A percentile compares a stretch with the other conserved stretches of the same genome.
phyloP scores from a whole-genome alignment of 2,888 invertebrate genomes.

The Octonoba sinensis region DNA sequence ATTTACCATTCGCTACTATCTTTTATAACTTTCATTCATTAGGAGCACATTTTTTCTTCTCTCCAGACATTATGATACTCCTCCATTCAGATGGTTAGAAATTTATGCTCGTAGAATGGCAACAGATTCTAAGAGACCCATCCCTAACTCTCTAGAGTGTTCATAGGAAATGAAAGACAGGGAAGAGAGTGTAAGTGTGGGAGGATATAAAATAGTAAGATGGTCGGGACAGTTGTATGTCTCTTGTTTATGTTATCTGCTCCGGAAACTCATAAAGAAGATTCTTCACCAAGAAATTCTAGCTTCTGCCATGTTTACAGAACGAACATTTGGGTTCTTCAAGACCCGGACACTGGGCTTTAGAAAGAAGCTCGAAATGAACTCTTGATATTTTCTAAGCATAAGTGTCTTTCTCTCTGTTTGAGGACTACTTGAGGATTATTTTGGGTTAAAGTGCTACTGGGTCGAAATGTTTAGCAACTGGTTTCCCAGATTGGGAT shows the following conservation, averaged over 20 bases:
- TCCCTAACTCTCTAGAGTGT: conserved; percentile 45
- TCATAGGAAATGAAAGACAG: conserved; percentile 56
- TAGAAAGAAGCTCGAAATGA: conserved; percentile 22
- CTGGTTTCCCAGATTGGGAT: conserved; percentile 1
- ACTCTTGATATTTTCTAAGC: conserved; percentile 33
- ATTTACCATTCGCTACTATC: too few relatives aligned
- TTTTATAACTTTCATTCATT: too few relatives aligned
- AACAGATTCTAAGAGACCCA: conserved; percentile 35
- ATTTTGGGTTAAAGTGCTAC: conserved; percentile 49
- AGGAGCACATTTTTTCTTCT: too few relatives aligned
- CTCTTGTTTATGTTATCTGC: conserved; percentile 57
- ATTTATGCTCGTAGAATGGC: conserved; percentile 49
- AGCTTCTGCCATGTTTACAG: conserved; percentile 54
- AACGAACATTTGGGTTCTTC: conserved; percentile 19
- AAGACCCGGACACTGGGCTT: background rate
- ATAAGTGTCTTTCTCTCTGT: conserved; percentile 30
- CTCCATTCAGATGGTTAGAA: background rate
- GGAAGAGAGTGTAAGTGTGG: conserved; percentile 38
- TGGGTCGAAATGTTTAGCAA: conserved; percentile 16
- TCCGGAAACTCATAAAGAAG: conserved; percentile 62
- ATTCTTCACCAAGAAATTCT: conserved; percentile 25
- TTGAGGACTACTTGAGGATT: conserved; percentile 44
- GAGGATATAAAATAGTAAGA: conserved; percentile 56
- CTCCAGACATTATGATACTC: too few relatives aligned
- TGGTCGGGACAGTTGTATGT: conserved; percentile 57